Percentiles rank a stretch among this genome's conserved stretches.
Conservation (phyloP, 2,888 invertebrate species). For the Parascotia fuliginaria region DNA sequence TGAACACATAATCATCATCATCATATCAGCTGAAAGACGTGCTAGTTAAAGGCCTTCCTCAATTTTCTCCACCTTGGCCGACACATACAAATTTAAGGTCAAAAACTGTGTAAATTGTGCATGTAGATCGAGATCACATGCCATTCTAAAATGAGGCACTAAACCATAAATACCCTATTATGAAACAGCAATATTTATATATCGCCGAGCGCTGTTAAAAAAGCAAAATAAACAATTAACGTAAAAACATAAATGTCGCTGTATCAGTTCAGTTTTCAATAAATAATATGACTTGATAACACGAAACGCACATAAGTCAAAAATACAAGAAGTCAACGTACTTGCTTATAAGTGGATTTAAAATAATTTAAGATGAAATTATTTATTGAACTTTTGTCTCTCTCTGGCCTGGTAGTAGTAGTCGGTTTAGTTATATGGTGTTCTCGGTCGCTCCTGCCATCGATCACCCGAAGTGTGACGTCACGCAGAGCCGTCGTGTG, state of each 20-base stretch:
- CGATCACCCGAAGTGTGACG: conserved; percentile 84
- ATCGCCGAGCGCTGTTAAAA: neutral
- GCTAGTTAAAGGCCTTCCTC: too few species aligned
- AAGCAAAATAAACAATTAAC: conserved; percentile 6
- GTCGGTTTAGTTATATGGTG: conserved; percentile 51
- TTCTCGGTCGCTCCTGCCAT: conserved; percentile 73
- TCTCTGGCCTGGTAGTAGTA: conserved; percentile 52
- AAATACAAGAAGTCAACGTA: conserved; percentile 83
- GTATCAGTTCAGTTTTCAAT: conserved; percentile 58
- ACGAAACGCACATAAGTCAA: conserved; percentile 69
- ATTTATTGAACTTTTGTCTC: conserved; percentile 73
- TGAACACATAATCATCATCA: too few species aligned
- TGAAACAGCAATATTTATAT: neutral
- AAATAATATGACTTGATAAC: conserved; percentile 61
- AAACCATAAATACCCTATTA: neutral
- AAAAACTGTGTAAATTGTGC: too few species aligned
- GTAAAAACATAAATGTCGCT: conserved; percentile 42
- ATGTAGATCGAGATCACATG: too few species aligned
- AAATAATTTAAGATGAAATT: conserved; percentile 80
- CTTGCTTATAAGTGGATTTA: conserved; percentile 79
- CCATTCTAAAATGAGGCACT: too few species aligned
- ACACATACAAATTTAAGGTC: too few species aligned
- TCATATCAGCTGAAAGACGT: too few species aligned
- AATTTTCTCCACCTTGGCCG: too few species aligned
- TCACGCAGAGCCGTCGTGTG: conserved; percentile 85